A percentile compares a stretch with the other conserved stretches of the same genome.
Conservation (phyloP, 2,888 invertebrate genomes). For the Pachliopta kotzebuea region DNA sequence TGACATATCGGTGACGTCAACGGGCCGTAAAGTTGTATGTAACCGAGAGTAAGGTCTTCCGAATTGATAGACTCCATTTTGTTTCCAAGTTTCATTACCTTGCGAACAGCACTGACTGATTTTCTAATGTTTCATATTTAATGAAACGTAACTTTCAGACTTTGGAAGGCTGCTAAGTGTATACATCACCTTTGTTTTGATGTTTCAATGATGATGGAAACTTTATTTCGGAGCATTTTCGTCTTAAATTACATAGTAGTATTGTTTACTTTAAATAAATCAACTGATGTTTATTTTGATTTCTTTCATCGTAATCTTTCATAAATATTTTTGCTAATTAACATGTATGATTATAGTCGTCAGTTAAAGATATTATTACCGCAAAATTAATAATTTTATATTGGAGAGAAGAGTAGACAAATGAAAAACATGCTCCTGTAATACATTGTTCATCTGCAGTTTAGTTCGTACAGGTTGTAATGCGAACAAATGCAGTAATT, state of each 20-base stretch:
- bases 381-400: background rate
- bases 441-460: constrained; percentile 14
- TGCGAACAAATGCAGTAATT: constrained; percentile 25
- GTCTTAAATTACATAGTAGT: no score
- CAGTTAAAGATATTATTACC: background rate
- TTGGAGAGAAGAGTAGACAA: background rate
- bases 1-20: constrained; percentile 61
- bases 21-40: constrained; percentile 66
- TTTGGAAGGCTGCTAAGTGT: background rate
- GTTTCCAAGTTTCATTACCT: constrained; percentile 56
- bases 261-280: no score
- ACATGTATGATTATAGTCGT: no score
- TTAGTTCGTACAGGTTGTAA: constrained; percentile 8
- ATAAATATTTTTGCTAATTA: no score
- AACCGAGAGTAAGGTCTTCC: constrained; percentile 52
- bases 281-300: no score
- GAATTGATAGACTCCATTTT: constrained; percentile 65
- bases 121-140: constrained; percentile 8
- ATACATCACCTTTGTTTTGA: no score
- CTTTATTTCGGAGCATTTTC: no score
- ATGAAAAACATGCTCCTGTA: background rate
- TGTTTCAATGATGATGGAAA: no score
- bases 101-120: constrained; percentile 33
- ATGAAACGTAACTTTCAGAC: background rate
- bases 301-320: no score